Base-by-base conservation (phyloP, 37 sponge, comb jelly and placozoan genomes). In the Spongia lamella region DNA sequence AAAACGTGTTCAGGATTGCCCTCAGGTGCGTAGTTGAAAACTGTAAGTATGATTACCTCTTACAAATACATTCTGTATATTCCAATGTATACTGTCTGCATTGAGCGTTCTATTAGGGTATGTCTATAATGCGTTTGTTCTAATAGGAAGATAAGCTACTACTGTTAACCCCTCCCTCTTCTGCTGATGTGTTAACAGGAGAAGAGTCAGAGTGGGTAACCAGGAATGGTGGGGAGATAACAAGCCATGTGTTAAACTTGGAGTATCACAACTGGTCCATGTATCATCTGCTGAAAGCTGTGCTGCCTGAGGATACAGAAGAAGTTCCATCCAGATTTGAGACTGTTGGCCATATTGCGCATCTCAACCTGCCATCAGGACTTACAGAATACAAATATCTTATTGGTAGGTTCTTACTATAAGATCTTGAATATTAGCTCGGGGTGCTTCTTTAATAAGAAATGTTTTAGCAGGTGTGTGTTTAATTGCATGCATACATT, bases 271-370 rank as follows among this genome's bases (percentile, higher is more conserved):
- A 77, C 73, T 79, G 68, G 62, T 31, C 83, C 31, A 61, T 78
- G 62, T 56, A 26, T 17, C 53, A 83, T 21, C 24, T 93, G 30
- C 77, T 93, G 70, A 36, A 56, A 0, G 86, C 93, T 15, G 54
- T 93, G 2, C 67, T 93, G 31, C 93, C 93, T 16, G 20, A 26
- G 14, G 78, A 85, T 2, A 47, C 61, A n/a, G 21, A 1, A 3
- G 89, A 87, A 20, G 75, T 88, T 15, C 89, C 89, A 7, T 67
- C 81, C 35, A 78, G 86, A 13, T 98, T 83, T 83, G 99, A 95
- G 55, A 61, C 81, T 19, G 81, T 95, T 19, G 99, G 99, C 19
- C 99, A 98, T 71, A 98, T 98, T 22, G 94, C 96, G 2, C 99
- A 98, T 63, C 53, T 90, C 53, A 98, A 98, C 52, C 84, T 98